A percentile compares a stretch with the other conserved stretches of the same genome.
Conservation (phyloP, 2,888 invertebrate genomes). For the Ormyrus thymus region DNA sequence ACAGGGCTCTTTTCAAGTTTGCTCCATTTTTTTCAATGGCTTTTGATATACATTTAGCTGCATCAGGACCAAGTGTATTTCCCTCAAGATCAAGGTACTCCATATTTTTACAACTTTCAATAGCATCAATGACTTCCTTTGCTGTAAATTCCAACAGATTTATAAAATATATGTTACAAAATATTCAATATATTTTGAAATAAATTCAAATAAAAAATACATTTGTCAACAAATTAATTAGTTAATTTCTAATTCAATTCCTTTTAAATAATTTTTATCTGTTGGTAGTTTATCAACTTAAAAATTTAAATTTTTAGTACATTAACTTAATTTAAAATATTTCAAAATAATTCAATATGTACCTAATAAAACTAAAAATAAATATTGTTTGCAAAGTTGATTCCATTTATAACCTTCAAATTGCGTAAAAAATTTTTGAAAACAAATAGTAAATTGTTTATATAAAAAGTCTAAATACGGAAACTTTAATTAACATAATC, state of each 20-base stretch:
- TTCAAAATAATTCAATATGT: neutral
- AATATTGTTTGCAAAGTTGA: too few relatives aligned
- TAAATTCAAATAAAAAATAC: neutral
- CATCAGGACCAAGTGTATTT: constrained; percentile 93
- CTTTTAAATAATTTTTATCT: too few relatives aligned
- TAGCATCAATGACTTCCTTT: constrained; percentile 84
- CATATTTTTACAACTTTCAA: constrained; percentile 82
- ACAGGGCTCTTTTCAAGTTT: constrained; percentile 86
- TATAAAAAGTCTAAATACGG: neutral
- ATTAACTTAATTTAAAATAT: constrained; percentile 15
- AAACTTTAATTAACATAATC: constrained; percentile 3
- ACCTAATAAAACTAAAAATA: neutral
- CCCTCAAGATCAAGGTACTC: constrained; percentile 90
- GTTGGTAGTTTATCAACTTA: too few relatives aligned
- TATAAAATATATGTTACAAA: too few relatives aligned
- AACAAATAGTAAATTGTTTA: neutral
- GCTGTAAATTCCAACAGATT: constrained; percentile 75
- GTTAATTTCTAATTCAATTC: too few relatives aligned
- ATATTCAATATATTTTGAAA: too few relatives aligned
- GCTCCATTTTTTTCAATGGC: constrained; percentile 87
- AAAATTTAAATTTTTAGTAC: constrained; percentile 13
- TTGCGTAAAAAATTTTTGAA: too few relatives aligned
- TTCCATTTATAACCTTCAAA: too few relatives aligned
- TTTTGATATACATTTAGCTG: constrained; percentile 89
- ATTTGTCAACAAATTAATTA: neutral